Evolutionary conservation across 2,797 vertebrate genomes (phyloP), one percentile per base, ranked within the genome.

Genomic region (Scolopax bukidnonensis): DNA sequence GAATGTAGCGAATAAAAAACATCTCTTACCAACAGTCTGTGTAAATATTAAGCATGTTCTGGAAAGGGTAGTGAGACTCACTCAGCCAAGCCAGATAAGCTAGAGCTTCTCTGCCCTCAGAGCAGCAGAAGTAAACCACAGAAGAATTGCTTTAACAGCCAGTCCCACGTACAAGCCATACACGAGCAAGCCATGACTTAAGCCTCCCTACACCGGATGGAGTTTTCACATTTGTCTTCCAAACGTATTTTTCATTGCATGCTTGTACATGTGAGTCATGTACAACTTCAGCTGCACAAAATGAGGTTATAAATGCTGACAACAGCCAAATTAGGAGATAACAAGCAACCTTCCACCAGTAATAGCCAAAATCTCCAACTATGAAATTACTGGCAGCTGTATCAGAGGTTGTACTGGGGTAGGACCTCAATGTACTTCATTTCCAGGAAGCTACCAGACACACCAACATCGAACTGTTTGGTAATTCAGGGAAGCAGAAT

Each of bases 271-370:
- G 43, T 30, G 70, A 93, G 51, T 90, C 73, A 69, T 57, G 51
- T 77, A 50, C 53, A 50, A 47, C 67, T 94, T 81, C 83, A 91
- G 68, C 59, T 90, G 45, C 54, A 82, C 45, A 83, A 93, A 95
- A 87, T 61, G 53, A 71, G 70, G n/a, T 76, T 78, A 68, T 57
- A 83, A 92, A 74, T 40, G 51, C 60, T 67, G 60, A 82, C 28
- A 82, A 68, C 18, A 53, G 51, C 38, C 88, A 82, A 56, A 68
- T n/a, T 28, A 87, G 45, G 23, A 60, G 64, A 43, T 41, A 76
- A 80, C 7, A 80, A 74, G n/a, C 36, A 87, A 61, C 21, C 13
- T 87, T 76, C 40, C 33, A 87, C 32, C 43, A 84, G 5, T 21
- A 84, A 57, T 0, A 56, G 36, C 23, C 43, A 36, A 16, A 48